phyloP scores from a whole-genome alignment of 2,888 invertebrate genomes.

The Hypercompe scribonia region DNA sequence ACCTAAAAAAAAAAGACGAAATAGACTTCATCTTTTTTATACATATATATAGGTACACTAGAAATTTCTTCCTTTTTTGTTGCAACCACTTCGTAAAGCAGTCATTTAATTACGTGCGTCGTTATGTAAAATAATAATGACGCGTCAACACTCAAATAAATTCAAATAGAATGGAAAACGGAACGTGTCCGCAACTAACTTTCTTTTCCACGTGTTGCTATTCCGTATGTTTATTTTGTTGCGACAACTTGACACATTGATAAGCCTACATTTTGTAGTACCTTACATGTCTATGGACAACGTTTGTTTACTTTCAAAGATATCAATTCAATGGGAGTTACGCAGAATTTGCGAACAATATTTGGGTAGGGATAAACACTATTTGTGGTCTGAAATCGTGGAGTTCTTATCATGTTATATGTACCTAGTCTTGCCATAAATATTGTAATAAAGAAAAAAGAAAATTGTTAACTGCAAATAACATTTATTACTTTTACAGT shows the following conservation, averaged over 20 bases:
- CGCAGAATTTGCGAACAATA: constrained; percentile 13
- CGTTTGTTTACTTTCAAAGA: constrained; percentile 35
- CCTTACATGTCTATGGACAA: constrained; percentile 37
- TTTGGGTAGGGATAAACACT: constrained; percentile 13
- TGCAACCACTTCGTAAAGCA: constrained; percentile 25
- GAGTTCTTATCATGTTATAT: background rate
- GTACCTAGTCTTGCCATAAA: too few species aligned
- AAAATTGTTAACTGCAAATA: too few species aligned
- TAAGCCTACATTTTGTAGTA: constrained; percentile 32
- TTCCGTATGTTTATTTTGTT: constrained; percentile 45
- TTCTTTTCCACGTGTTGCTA: constrained; percentile 51
- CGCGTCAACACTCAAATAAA: constrained; percentile 33
- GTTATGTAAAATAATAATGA: constrained; percentile 40
- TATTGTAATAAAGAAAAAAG: too few species aligned
- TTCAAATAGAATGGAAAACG: constrained; percentile 42
- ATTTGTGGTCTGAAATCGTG: background rate
- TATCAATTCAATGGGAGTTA: constrained; percentile 19
- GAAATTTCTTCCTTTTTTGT: background rate
- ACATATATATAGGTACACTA: background rate
- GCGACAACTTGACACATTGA: constrained; percentile 48
- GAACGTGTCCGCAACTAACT: constrained; percentile 45
- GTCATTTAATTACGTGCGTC: constrained; percentile 36
- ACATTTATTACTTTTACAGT: too few species aligned
- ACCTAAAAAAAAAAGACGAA: background rate
- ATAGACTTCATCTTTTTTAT: background rate